phyloP scores from a whole-genome alignment of 1,140 invertebrate species.

The Drosophila sturtevanti region DNA sequence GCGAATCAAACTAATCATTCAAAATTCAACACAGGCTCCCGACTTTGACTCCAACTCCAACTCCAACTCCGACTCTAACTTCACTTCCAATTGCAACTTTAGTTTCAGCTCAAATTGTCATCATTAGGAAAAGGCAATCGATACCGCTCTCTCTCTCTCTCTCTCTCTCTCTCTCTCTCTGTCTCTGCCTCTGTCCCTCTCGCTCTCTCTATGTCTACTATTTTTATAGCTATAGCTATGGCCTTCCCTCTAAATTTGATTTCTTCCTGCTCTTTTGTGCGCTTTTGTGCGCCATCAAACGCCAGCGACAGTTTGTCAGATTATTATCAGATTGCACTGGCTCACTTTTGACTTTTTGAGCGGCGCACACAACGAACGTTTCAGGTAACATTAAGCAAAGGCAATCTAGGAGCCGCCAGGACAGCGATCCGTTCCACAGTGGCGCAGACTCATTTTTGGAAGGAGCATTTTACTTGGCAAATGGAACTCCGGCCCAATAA shows the following conservation, averaged over 20 bases:
- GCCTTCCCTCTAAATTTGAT: conserved; percentile 66
- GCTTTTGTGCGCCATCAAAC: conserved; percentile 75
- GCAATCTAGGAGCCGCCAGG: conserved; percentile 17
- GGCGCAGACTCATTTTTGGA: conserved; percentile 1
- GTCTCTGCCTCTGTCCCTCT: not conserved
- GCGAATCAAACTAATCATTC: conserved; percentile 82
- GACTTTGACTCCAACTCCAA: conserved; percentile 40
- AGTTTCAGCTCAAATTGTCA: conserved; percentile 75
- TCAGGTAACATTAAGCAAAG: conserved; percentile 43
- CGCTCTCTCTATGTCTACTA: conserved; percentile 32
- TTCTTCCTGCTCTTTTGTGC: conserved; percentile 79
- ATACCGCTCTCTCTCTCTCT: conserved; percentile 58
- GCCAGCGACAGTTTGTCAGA: conserved; percentile 82
- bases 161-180: not conserved
- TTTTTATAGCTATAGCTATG: not conserved
- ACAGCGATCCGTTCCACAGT: conserved; percentile 13
- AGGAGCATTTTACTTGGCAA: not conserved
- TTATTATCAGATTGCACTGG: conserved; percentile 82
- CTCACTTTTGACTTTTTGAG: conserved; percentile 80
- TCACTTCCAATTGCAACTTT: conserved; percentile 13
- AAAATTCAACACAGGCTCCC: conserved; percentile 77
- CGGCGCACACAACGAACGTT: conserved; percentile 22
- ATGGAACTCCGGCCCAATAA: not conserved
- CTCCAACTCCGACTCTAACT: conserved; percentile 7
- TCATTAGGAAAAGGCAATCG: conserved; percentile 82